phyloP scores from a whole-genome alignment of 2,797 vertebrate species.

The Hafferia zeledoni region DNA sequence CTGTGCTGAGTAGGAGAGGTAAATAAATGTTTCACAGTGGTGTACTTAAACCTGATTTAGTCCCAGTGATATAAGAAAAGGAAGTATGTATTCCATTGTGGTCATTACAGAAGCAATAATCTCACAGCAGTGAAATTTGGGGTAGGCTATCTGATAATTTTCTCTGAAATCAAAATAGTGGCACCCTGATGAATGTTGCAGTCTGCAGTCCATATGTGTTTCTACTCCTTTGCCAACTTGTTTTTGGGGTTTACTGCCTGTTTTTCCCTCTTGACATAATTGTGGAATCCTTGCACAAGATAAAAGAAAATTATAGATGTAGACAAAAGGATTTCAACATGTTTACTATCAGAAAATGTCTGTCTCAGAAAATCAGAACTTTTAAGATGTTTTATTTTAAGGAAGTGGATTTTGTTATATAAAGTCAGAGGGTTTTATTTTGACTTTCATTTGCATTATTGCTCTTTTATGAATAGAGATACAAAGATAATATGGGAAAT shows the following conservation, averaged over 20 bases:
- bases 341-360: not conserved
- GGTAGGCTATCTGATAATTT: not conserved
- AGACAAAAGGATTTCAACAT: not conserved
- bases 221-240: not conserved
- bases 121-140: not conserved
- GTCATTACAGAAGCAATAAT: not conserved
- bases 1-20: not conserved
- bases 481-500: not conserved
- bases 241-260: not conserved
- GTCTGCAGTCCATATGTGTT: not conserved
- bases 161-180: not conserved
- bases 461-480: not conserved
- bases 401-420: not conserved
- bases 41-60: not conserved
- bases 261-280: not conserved
- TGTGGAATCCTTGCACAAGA: not conserved
- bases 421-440: not conserved
- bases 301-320: not conserved
- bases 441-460: not conserved
- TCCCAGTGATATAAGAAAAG: not conserved
- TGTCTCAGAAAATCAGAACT: not conserved
- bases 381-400: not conserved
- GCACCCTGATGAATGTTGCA: not conserved
- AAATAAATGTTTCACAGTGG: not conserved
- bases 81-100: not conserved